Percentiles rank a stretch among this genome's conserved stretches.
Evolutionary conservation across 1,140 invertebrate species (phyloP).

Genomic region (Brachionus sp.): DNA sequence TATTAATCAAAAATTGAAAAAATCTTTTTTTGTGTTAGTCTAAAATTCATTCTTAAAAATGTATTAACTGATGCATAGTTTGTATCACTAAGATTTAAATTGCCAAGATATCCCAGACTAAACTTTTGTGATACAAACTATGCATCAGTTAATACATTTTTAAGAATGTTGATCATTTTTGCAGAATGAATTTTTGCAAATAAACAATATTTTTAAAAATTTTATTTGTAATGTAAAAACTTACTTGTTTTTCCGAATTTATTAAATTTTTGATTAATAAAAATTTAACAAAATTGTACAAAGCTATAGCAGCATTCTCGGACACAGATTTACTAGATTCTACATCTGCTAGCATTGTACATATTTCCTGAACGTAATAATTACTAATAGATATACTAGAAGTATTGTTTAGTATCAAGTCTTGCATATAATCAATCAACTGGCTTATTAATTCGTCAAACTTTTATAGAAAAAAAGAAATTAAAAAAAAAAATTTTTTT

Average conservation of each 20-base stretch:
- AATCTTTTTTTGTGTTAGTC: too few species aligned
- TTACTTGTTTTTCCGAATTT: neutral
- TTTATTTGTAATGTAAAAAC: too few species aligned
- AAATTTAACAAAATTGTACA: constrained; percentile 10
- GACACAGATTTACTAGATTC: neutral
- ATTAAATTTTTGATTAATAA: neutral
- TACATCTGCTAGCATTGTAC: neutral
- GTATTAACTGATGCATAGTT: too few species aligned
- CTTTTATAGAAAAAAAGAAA: neutral
- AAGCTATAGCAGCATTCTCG: neutral
- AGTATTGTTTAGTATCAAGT: neutral
- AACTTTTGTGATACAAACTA: too few species aligned
- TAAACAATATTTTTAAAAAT: too few species aligned
- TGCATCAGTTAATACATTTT: too few species aligned
- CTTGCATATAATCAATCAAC: neutral
- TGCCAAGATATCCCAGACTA: too few species aligned
- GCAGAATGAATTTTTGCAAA: too few species aligned
- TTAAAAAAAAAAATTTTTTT: neutral
- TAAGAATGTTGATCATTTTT: too few species aligned
- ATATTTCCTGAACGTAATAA: neutral
- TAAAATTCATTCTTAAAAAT: too few species aligned
- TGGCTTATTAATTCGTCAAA: neutral
- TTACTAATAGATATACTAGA: neutral
- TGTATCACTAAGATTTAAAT: too few species aligned
- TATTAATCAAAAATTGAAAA: too few species aligned